Conservation (phyloP, 2,113 vertebrate species). For the Poeciliopsis turrubarensis region DNA sequence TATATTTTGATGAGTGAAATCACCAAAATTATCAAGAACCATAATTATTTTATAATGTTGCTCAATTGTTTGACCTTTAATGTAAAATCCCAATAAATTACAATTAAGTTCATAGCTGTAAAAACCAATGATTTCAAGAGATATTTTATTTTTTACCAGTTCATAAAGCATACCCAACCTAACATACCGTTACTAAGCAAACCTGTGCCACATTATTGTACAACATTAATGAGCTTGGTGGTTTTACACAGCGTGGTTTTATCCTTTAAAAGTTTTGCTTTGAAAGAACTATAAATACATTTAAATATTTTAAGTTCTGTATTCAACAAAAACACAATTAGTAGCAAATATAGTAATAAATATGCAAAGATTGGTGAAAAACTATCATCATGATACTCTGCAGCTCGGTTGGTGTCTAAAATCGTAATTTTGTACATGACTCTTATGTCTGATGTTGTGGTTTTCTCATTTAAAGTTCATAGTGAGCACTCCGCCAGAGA, state of each 20-base stretch:
- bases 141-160: neutral
- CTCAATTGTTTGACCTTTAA: neutral
- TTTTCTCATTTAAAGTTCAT: conserved; percentile 12
- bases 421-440: neutral
- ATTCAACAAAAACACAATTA: neutral
- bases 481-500: conserved; percentile 33
- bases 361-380: neutral
- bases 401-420: neutral
- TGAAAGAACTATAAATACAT: neutral
- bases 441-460: neutral
- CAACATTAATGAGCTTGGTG: neutral
- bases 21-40: no score
- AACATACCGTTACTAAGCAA: neutral
- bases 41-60: neutral
- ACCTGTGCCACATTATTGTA: neutral
- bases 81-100: neutral
- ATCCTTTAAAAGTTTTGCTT: neutral
- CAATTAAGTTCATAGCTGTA: neutral
- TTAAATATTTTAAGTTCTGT: neutral
- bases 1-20: no score
- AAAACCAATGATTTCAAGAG: neutral
- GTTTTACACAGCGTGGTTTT: neutral
- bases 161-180: neutral
- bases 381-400: neutral
- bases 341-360: neutral